These are phyloP conservation scores for Babylonia areolata DNA, from an alignment of 1,140 invertebrate species.

Conservation along the genomic window DNA sequence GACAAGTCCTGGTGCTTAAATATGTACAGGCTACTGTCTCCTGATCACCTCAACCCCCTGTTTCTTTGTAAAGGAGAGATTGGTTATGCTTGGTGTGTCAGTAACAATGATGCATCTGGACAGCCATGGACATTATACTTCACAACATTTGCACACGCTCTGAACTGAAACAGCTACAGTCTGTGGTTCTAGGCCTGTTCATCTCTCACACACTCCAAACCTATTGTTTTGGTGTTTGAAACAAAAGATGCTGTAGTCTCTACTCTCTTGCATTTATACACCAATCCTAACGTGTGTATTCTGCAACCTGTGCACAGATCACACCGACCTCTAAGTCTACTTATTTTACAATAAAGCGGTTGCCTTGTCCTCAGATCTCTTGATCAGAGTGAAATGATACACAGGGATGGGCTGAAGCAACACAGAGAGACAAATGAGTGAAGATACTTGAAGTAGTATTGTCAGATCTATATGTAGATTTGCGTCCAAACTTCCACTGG, in stretches of 20 bases:
- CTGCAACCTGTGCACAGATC: background rate
- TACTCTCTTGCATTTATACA: background rate
- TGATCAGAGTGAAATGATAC: background rate
- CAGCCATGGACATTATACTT: background rate
- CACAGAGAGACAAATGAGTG: too few species aligned
- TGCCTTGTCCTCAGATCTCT: slow-evolving; percentile 18
- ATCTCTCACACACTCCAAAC: background rate
- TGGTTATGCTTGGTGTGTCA: background rate
- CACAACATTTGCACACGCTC: background rate
- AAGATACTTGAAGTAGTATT: too few species aligned
- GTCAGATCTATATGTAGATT: too few species aligned
- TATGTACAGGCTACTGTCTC: too few species aligned
- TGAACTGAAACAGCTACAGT: background rate
- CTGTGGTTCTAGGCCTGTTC: background rate
- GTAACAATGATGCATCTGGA: background rate
- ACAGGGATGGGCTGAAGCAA: too few species aligned
- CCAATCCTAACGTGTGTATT: background rate
- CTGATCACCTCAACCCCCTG: too few species aligned
- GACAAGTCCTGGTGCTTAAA: too few species aligned
- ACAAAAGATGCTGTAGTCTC: background rate
- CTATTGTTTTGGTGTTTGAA: too few species aligned
- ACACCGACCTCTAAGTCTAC: background rate
- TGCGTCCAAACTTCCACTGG: too few species aligned
- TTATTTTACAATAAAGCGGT: slow-evolving; percentile 5
- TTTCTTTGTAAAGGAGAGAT: too few species aligned